Base-by-base conservation (phyloP, 2,113 vertebrate species). In the Progne subis region DNA sequence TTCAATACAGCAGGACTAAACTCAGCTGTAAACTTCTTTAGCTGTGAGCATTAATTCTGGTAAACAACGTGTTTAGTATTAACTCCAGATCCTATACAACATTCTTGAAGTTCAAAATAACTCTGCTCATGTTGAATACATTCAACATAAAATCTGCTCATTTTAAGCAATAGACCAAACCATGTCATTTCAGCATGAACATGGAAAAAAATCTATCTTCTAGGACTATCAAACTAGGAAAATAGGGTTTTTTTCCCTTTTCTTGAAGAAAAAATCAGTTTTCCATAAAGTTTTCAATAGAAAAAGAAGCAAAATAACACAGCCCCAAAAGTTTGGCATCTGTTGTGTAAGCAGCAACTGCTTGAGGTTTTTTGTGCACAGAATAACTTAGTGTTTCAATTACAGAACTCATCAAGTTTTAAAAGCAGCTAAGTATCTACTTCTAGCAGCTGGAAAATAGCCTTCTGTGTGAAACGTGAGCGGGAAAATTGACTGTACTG, bases 381-480 rank as follows among this genome's bases (percentile, higher is more conserved):
- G 64, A 90, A 74, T 93, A 93, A 77, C 23, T 82, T 57, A 77
- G 28, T 43, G 31, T 67, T 96, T 65, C 92, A 88, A 88, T 90
- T 90, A 96, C 43, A 92, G 46, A 93, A 60, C 34, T 90, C 76
- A 47, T 81, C 47, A n/a, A 63, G 64, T 86, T 92, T 90, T 88
- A 94, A 86, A 90, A 94, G 52, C 55, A 75, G 26, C 32, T 59
- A 92, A 88, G 71, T 53, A 86, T 69, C 68, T 83, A 37, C 59
- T 90, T 93, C 52, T 67, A 77, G 55, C 57, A 88, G 32, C 72
- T 83, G 68, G 60, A 49, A 92, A 95, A 95, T 74, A 83, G 59
- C 44, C 68, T 86, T 86, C 80, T 75, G 11, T 88, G 59, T n/a
- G 39, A 88, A 93, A 88, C 0, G 0, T 57, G 59, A 92, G 34